Evolutionary conservation across 2,113 vertebrate genomes (phyloP), one percentile per base, ranked within the genome.

Genomic region (Vulpes vulpes): DNA sequence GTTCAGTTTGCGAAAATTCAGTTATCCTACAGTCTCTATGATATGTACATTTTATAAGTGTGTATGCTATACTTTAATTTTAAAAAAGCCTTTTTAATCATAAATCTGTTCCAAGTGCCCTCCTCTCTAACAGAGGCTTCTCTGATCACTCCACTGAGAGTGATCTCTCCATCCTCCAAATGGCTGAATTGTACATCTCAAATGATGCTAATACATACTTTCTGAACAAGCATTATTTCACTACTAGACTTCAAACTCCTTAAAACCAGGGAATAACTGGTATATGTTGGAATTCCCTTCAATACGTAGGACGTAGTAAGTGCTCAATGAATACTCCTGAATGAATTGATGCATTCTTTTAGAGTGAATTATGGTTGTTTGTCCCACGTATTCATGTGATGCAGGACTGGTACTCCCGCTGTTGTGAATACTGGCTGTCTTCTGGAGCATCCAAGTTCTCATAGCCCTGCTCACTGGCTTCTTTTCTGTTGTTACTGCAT

Each of bases 401-500:
- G 30, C 57, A 55, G 20, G 16, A 22, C n/a, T 64, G 38, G 20
- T 57, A 83, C n/a, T 67, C 32, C 4, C 11, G 51, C 27, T 59
- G 1, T 14, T 53, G 6, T 84, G 76, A 87, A 92, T 22, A 32
- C 25, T 60, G 27, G 22, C 30, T 94, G 38, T 96, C 81, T 84
- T 53, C 53, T 78, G 55, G 22, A 71, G 60, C 91, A 74, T 69
- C 60, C 43, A 83, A 89, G 43, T 95, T 83, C 96, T 74, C 69
- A 20, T 25, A 82, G 80, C 19, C 81, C 49, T 80, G 55, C 87
- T 82, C 74, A 74, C 55, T n/a, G 57, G 88, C 82, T 12, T 90
- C 86, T 76, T 96, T 88, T 97, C 71, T 19, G 64, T 96, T 96
- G 86, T 97, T 94, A 88, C 81, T 96, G 87, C 65, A 69, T 95